Conservation (phyloP, 2,797 vertebrate species). For the Gymnothorax reevesii region DNA sequence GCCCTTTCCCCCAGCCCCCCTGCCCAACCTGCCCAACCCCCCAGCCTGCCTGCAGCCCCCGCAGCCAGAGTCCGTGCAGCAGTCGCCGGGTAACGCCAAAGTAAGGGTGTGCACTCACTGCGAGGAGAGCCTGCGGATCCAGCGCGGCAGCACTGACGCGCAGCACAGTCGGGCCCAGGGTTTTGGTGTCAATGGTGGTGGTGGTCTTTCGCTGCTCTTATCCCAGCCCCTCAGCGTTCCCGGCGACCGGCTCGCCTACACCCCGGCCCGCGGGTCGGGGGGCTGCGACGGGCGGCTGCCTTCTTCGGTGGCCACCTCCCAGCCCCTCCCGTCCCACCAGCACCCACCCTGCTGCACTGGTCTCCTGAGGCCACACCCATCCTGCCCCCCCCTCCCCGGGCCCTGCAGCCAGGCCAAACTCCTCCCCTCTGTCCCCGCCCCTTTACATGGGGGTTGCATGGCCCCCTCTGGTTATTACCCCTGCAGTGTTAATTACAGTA, state of each 20-base stretch:
- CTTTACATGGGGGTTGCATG: conserved; percentile 60
- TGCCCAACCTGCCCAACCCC: conserved; percentile 74
- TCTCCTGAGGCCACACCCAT: conserved; percentile 57
- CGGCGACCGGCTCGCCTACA: conserved; percentile 55
- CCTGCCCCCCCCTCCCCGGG: conserved; percentile 45
- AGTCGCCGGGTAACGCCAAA: conserved; percentile 79
- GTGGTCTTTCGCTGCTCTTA: conserved; percentile 71
- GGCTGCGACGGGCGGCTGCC: conserved; percentile 56
- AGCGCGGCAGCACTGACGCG: conserved; percentile 45
- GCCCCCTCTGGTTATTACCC: conserved; percentile 63
- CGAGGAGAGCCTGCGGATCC: conserved; percentile 50
- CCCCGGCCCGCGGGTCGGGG: conserved; percentile 34
- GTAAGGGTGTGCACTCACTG: conserved; percentile 92
- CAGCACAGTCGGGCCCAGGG: conserved; percentile 53
- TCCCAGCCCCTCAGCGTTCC: conserved; percentile 69
- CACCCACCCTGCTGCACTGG: conserved; percentile 82
- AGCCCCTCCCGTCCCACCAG: conserved; percentile 65
- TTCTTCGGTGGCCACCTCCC: conserved; percentile 67
- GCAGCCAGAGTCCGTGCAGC: conserved; percentile 68
- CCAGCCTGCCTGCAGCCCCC: conserved; percentile 60
- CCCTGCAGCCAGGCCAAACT: conserved; percentile 38
- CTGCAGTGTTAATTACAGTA: conserved; percentile 59
- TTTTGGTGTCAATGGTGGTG: conserved; percentile 63
- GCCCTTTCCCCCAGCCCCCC: conserved; percentile 76
- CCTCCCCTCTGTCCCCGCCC: conserved; percentile 27